Percentiles rank a stretch among this genome's conserved stretches.
Conservation (phyloP, 2,797 vertebrate species). For the Chaenodraco wilsoni region DNA sequence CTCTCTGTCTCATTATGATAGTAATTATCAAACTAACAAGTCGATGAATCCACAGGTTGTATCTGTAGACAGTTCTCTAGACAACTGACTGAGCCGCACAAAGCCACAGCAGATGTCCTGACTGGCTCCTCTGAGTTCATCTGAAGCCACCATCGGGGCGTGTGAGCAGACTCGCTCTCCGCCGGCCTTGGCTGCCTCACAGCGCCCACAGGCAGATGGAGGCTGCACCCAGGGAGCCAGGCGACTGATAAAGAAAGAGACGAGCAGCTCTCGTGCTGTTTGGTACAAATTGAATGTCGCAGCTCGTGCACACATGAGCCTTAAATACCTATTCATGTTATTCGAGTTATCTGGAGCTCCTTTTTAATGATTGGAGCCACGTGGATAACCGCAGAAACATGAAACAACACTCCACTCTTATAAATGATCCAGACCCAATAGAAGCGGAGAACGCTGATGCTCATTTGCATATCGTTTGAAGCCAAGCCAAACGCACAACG, state of each 20-base stretch:
- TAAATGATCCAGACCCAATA: slow-evolving; percentile 40
- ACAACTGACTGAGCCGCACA: slow-evolving; percentile 43
- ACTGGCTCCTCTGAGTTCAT: slow-evolving; percentile 38
- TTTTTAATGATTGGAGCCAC: background rate
- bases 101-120: slow-evolving; percentile 56
- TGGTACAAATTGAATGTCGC: slow-evolving; percentile 1
- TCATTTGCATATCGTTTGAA: slow-evolving; percentile 61
- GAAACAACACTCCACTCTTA: slow-evolving; percentile 41
- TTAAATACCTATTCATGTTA: background rate
- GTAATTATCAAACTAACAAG: slow-evolving; percentile 2
- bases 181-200: slow-evolving; percentile 30
- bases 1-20: slow-evolving; percentile 11
- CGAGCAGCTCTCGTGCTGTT: slow-evolving; percentile 6
- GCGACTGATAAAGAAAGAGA: slow-evolving; percentile 7
- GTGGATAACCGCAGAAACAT: slow-evolving; percentile 37
- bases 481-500: slow-evolving; percentile 32
- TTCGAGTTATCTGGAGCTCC: slow-evolving; percentile 10
- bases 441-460: slow-evolving; percentile 25
- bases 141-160: slow-evolving; percentile 41
- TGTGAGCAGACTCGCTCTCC: slow-evolving; percentile 39
- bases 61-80: background rate
- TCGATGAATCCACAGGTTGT: background rate
- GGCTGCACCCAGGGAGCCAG: slow-evolving; percentile 29
- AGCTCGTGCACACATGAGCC: background rate
- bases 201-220: slow-evolving; percentile 48